Evolutionary conservation across 2,113 vertebrate species (phyloP).

Genomic region (Sylvia atricapilla): DNA sequence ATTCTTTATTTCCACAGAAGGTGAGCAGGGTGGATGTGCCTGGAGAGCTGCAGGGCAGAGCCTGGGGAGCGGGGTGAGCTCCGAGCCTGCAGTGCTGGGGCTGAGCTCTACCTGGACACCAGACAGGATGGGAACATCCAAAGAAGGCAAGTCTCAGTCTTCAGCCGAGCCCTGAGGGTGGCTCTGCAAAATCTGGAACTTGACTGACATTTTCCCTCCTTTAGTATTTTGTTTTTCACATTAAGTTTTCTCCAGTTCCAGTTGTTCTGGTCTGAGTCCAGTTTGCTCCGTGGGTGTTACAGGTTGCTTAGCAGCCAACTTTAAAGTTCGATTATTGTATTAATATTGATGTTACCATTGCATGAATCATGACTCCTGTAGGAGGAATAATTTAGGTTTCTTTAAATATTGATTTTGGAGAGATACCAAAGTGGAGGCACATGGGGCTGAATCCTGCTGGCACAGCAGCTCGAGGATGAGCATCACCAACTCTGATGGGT

Average conservation of each 20-base stretch:
- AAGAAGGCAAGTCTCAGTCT: not conserved
- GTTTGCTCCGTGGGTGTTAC: not conserved
- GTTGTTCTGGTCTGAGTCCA: not conserved
- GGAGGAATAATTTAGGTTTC: constrained; percentile 32
- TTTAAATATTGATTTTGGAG: constrained; percentile 43
- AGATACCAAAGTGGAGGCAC: not conserved
- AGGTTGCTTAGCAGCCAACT: constrained; percentile 23
- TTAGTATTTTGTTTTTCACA: not conserved
- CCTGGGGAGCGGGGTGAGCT: not conserved
- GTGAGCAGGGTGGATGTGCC: rapidly evolving
- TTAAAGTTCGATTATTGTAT: constrained; percentile 47
- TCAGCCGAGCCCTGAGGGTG: not conserved
- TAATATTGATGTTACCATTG: constrained; percentile 36
- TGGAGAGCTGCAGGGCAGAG: not conserved
- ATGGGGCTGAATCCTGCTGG: not conserved
- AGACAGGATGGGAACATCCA: not conserved
- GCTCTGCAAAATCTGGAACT: not conserved
- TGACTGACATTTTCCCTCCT: rapidly evolving
- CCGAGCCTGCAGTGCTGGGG: rapidly evolving
- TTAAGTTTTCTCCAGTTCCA: not conserved
- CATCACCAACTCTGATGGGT: rapidly evolving
- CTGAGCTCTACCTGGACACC: not conserved
- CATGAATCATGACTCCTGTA: not conserved
- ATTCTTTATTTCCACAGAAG: not conserved
- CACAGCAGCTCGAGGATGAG: not conserved